phyloP scores from a whole-genome alignment of 1,140 invertebrate genomes.

The Drosophila persimilis region DNA sequence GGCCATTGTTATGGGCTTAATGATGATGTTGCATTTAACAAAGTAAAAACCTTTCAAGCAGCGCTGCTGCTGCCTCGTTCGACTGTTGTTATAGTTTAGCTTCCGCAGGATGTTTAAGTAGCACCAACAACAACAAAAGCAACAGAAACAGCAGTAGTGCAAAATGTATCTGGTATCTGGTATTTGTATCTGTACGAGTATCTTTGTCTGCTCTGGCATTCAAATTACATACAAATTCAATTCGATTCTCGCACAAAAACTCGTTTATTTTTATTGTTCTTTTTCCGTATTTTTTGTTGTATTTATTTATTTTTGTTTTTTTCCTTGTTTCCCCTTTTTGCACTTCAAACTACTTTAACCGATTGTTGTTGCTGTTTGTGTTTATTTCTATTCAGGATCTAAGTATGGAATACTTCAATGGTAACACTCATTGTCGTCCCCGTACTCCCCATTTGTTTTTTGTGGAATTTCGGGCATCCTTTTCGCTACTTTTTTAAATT shows the following conservation, averaged over 20 bases:
- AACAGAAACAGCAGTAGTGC: conserved; percentile 21
- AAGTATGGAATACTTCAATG: conserved; percentile 47
- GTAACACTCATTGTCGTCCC: conserved; percentile 15
- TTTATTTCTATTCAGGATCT: conserved; percentile 47
- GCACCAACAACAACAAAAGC: conserved; percentile 29
- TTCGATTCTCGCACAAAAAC: conserved; percentile 67
- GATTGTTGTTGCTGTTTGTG: conserved; percentile 37
- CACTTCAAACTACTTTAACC: conserved; percentile 70
- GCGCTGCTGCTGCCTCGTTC: conserved; percentile 22
- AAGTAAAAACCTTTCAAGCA: conserved; percentile 63
- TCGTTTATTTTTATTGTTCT: conserved; percentile 56
- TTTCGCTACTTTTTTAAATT: conserved; percentile 35
- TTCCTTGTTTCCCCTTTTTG: conserved; percentile 8
- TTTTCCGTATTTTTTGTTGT: conserved; percentile 31
- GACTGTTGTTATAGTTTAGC: conserved; percentile 63
- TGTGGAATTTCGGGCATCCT: conserved; percentile 18
- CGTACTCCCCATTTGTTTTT: conserved; percentile 9
- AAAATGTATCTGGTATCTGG: conserved; percentile 31
- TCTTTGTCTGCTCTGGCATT: conserved; percentile 28
- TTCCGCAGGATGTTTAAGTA: conserved; percentile 79
- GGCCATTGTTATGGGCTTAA: conserved; percentile 76
- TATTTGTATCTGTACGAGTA: conserved; percentile 25
- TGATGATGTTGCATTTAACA: conserved; percentile 77
- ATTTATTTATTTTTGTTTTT: conserved; percentile 46
- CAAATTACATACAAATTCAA: conserved; percentile 72